Evolutionary conservation across 2,113 vertebrate genomes (phyloP), one percentile per base, ranked within the genome.

Genomic region (Rhinolophus sinicus): DNA sequence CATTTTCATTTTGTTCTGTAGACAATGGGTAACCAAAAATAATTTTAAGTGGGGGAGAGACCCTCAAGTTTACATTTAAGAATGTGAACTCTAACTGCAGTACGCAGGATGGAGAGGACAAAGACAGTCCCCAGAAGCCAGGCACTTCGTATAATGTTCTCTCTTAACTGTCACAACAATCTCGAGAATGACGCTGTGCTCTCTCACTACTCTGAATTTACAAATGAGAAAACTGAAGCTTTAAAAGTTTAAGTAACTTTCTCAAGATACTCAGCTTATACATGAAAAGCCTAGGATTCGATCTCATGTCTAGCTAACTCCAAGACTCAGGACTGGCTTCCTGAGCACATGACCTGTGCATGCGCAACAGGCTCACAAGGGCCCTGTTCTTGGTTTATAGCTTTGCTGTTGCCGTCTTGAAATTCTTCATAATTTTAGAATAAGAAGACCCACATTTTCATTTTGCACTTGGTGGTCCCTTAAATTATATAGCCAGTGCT

Each of bases 1-100:
- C 24, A 84, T 80, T 93, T 94, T 90, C 19, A 70, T 50, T 94
- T 77, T 93, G 8, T 60, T 88, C 67, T 60, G 38, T 85, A 76
- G 88, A 82, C 15, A 80, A 35, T 21, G 14, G 11, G 14, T 26
- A 56, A 88, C 22, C 14, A 76, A 54, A 93, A 91, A 40, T 87
- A 89, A 81, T 65, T 83, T 91, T 70, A 84, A 84, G 12, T 40
- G n/a, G 30, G 47, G 22, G 26, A 93, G 65, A 81, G 47, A 88
- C 7, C 5, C 56, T 95, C 21, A 35, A 14, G 47, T 33, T 77
- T 96, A 64, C 2, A 33, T 24, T 62, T 83, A 58, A 60, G 64
- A 64, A n/a, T 28, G n/a, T 56, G 33, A 95, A 54, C 47, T 54
- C 82, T 65, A 47, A 64, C 5, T 56, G 19, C 33, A 47, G 2